phyloP scores from a whole-genome alignment of 2,888 invertebrate species.

The Caenorhabditis becei region DNA sequence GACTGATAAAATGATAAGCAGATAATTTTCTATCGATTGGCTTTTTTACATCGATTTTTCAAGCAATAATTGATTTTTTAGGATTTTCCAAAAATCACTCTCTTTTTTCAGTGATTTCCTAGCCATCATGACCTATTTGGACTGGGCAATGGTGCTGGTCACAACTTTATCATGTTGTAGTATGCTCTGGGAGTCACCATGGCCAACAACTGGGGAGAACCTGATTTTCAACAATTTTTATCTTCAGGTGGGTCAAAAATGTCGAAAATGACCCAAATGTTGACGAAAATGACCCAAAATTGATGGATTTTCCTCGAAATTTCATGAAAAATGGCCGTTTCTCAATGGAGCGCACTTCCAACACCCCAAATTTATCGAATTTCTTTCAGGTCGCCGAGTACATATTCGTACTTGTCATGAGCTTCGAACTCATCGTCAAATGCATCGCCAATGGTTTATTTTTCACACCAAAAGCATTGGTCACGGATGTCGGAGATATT shows the following conservation, averaged over 20 bases:
- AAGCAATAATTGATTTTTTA: too few species aligned
- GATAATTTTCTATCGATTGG: too few species aligned
- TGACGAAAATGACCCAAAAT: too few species aligned
- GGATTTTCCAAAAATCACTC: neutral
- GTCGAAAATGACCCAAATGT: too few species aligned
- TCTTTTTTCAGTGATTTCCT: conserved; percentile 89
- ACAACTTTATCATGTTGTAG: conserved; percentile 97
- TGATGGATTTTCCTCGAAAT: too few species aligned
- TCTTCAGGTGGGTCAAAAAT: conserved; percentile 86
- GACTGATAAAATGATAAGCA: too few species aligned
- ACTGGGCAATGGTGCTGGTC: conserved; percentile 99
- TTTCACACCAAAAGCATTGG: conserved; percentile 97
- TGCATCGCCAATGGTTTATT: conserved; percentile 97
- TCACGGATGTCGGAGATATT: conserved; percentile 97
- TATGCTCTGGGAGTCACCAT: conserved; percentile 99
- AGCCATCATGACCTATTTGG: conserved; percentile 96
- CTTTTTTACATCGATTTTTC: too few species aligned
- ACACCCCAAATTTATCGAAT: neutral
- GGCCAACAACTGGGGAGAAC: conserved; percentile 82
- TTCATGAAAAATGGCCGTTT: too few species aligned
- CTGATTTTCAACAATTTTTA: conserved; percentile 94
- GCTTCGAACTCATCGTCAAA: conserved; percentile 94
- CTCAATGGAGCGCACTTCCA: neutral
- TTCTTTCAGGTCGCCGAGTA: conserved; percentile 89
- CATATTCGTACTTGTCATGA: conserved; percentile 98